phyloP scores from a whole-genome alignment of 2,888 invertebrate genomes.

The Orthosia cruda region DNA sequence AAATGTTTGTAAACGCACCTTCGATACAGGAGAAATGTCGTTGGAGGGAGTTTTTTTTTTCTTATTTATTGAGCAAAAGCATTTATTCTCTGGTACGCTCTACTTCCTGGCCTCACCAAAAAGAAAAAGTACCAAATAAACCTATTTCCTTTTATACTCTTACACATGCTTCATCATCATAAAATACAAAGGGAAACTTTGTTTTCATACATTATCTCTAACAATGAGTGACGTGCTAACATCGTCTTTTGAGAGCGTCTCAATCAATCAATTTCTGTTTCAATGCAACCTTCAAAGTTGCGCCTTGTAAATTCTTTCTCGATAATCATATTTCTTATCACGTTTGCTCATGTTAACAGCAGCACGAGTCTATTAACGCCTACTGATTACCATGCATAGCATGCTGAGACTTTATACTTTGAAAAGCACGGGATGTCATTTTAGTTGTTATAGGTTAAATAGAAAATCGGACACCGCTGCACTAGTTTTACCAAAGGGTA shows the following conservation, averaged over 20 bases:
- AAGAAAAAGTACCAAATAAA: not conserved
- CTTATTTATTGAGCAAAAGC: not conserved
- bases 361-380: not conserved
- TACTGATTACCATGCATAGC: not conserved
- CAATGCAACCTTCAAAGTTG: conserved; percentile 61
- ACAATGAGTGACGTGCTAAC: conserved; percentile 59
- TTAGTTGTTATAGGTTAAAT: too few relatives aligned
- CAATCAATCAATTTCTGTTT: conserved; percentile 64
- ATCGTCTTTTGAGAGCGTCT: conserved; percentile 41
- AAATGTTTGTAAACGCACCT: too few relatives aligned
- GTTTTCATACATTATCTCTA: conserved; percentile 54
- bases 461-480: too few relatives aligned
- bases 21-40: too few relatives aligned
- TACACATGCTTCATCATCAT: conserved; percentile 26
- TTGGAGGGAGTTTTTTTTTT: too few relatives aligned
- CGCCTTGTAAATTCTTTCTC: conserved; percentile 13
- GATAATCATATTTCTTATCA: conserved; percentile 6
- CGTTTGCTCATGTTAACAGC: not conserved
- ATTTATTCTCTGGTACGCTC: not conserved
- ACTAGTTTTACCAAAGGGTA: not conserved
- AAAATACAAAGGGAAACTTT: conserved; percentile 47
- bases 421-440: too few relatives aligned
- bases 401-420: too few relatives aligned
- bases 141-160: conserved; percentile 10
- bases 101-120: not conserved